Conservation (phyloP, 2,797 vertebrate genomes). For the Otolemur crassicaudatus region DNA sequence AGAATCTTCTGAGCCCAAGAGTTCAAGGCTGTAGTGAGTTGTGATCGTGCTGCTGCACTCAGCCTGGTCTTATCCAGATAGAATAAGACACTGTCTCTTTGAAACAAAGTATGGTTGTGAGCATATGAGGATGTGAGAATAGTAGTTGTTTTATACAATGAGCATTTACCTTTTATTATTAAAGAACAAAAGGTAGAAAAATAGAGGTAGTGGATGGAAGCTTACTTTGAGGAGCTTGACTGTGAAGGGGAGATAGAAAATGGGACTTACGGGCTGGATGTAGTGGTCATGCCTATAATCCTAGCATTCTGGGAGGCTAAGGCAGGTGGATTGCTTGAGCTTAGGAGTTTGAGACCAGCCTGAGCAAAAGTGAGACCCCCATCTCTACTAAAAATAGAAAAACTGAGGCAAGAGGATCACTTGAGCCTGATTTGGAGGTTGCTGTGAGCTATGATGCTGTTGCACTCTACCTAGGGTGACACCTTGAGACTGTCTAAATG, state of each 20-base stretch:
- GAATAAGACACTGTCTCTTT: neutral
- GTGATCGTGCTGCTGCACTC: neutral
- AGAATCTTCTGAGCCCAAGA: neutral
- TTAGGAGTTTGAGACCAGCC: neutral
- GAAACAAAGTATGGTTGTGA: neutral
- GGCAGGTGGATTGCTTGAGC: neutral
- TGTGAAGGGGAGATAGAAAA: slow-evolving; percentile 13
- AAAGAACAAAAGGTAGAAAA: slow-evolving; percentile 3
- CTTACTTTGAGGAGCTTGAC: slow-evolving; percentile 6
- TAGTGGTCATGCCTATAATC: neutral
- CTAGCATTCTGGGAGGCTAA: neutral
- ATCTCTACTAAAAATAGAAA: neutral
- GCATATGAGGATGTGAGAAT: neutral
- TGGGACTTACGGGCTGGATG: neutral
- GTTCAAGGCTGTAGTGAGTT: neutral
- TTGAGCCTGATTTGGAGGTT: neutral
- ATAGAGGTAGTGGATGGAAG: neutral
- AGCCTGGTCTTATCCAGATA: neutral
- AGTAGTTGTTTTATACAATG: neutral
- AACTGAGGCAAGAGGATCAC: neutral
- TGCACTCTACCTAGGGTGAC: no score
- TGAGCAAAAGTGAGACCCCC: neutral
- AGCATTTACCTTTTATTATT: neutral
- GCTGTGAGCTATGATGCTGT: no score
- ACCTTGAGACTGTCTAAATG: no score